phyloP scores from a whole-genome alignment of 2,888 invertebrate species.

The Papilio gigon region DNA sequence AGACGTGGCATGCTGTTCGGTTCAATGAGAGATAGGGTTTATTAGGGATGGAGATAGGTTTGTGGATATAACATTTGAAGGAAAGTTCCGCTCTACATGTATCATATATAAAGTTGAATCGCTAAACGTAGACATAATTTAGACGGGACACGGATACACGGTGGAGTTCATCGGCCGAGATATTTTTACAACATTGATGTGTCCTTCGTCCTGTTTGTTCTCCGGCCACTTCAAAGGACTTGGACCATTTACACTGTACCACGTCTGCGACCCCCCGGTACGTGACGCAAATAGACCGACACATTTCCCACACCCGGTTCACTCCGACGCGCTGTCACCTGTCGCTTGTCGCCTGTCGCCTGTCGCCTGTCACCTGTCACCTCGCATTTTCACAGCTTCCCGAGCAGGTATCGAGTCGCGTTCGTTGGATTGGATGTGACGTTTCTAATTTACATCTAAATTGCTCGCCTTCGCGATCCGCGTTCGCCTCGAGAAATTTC shows the following conservation, averaged over 20 bases:
- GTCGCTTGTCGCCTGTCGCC: neutral
- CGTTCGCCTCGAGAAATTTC: neutral
- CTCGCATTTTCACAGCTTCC: conserved; percentile 20
- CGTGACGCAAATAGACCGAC: conserved; percentile 6
- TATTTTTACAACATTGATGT: neutral
- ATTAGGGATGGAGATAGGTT: too few species aligned
- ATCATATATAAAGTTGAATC: too few species aligned
- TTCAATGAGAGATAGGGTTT: too few species aligned
- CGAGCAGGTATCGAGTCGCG: conserved; percentile 21
- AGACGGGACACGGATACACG: too few species aligned
- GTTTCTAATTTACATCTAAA: conserved; percentile 28
- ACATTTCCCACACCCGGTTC: conserved; percentile 28
- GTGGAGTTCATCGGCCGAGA: neutral
- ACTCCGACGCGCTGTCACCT: conserved; percentile 2
- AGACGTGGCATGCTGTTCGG: too few species aligned
- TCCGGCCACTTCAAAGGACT: conserved; percentile 5
- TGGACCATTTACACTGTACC: neutral
- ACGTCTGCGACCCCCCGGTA: conserved; percentile 5
- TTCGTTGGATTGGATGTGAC: conserved; percentile 23
- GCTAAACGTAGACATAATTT: too few species aligned
- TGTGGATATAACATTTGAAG: too few species aligned
- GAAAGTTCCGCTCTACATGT: too few species aligned
- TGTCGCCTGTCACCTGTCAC: conserved; percentile 14
- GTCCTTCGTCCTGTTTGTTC: neutral
- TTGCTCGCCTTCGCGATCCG: conserved; percentile 20